A percentile compares a stretch with the other conserved stretches of the same genome.
Evolutionary conservation across 2,797 vertebrate species (phyloP).

Genomic region (Pagetopsis macropterus): DNA sequence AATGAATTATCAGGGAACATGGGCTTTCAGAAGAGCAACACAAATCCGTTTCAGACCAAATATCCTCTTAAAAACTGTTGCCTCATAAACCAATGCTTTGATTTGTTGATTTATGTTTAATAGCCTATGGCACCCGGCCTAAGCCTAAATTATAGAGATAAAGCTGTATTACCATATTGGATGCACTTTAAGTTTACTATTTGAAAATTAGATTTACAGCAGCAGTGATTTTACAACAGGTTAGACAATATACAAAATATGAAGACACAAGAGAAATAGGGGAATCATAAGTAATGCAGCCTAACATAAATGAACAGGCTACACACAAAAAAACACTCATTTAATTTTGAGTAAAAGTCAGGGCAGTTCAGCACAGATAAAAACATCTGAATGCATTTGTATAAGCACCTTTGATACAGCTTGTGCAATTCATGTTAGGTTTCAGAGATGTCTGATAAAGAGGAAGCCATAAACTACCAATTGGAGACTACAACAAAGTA

Average conservation of each 20-base stretch:
- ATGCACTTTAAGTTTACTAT: slow-evolving; percentile 19
- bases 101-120: slow-evolving; percentile 34
- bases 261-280: background rate
- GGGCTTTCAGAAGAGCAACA: slow-evolving; percentile 15
- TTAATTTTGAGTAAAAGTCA: background rate
- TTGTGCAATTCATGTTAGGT: too few species aligned
- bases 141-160: slow-evolving; percentile 43
- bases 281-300: background rate
- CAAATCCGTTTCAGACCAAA: slow-evolving; percentile 40
- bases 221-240: background rate
- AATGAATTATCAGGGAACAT: slow-evolving; percentile 27
- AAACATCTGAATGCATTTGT: background rate
- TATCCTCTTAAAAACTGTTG: slow-evolving; percentile 51
- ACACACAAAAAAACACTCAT: background rate
- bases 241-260: background rate
- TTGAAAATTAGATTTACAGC: background rate
- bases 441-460: background rate
- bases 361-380: background rate
- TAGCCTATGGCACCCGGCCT: slow-evolving; percentile 30
- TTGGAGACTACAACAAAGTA: background rate
- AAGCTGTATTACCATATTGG: slow-evolving; percentile 33
- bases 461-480: background rate
- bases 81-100: slow-evolving; percentile 43
- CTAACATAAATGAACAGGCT: background rate
- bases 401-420: background rate